These are phyloP conservation scores for Dioctria linearis DNA, from an alignment of 2,888 invertebrate species.

Conservation along the genomic window DNA sequence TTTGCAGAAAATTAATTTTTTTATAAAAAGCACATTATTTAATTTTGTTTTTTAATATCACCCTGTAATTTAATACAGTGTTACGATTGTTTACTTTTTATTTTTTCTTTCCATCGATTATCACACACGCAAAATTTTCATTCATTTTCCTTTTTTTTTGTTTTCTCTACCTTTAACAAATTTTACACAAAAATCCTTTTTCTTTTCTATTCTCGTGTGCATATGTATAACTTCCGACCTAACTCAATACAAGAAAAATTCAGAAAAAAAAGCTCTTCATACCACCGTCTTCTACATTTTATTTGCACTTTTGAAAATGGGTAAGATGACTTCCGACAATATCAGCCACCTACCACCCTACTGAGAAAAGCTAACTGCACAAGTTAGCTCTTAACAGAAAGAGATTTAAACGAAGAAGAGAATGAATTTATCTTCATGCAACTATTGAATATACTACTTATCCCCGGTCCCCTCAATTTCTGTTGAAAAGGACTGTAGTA, in stretches of 20 bases:
- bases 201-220: not conserved
- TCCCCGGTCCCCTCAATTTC: not conserved
- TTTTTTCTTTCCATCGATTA: not conserved
- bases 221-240: constrained; percentile 23
- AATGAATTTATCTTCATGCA: not conserved
- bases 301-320: not conserved
- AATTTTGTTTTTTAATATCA: not conserved
- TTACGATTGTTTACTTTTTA: not conserved
- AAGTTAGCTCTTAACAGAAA: not conserved
- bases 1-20: not conserved
- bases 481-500: not conserved
- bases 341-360: constrained; percentile 16
- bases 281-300: not conserved
- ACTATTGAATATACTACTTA: not conserved
- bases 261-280: not conserved
- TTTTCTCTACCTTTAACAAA: no score
- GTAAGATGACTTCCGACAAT: constrained; percentile 9
- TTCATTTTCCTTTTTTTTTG: not conserved
- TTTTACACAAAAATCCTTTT: no score
- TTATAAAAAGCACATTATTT: not conserved
- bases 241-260: constrained; percentile 17
- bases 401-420: constrained; percentile 1
- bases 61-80: not conserved
- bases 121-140: not conserved
- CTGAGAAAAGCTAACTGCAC: not conserved